phyloP scores from a whole-genome alignment of 2,797 vertebrate species.

The Alcedo quadribrachys region DNA sequence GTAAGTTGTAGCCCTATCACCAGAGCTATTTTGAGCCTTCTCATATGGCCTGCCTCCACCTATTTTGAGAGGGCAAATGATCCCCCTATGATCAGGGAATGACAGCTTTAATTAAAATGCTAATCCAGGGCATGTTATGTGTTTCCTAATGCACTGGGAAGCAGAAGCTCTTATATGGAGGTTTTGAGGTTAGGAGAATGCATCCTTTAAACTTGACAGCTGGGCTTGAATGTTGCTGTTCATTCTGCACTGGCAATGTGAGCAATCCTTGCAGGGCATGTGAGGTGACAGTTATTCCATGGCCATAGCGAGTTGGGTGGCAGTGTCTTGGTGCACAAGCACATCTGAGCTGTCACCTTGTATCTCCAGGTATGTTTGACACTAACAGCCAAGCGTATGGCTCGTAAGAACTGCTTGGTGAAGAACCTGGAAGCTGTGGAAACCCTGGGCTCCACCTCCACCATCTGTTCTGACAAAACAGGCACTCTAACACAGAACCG shows the following conservation, averaged over 20 bases:
- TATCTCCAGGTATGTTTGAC: slow-evolving; percentile 90
- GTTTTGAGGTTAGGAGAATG: neutral
- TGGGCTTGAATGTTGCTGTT: neutral
- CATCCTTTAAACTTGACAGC: neutral
- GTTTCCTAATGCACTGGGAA: neutral
- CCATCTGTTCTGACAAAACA: slow-evolving; percentile 90
- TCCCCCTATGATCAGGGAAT: neutral
- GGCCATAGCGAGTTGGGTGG: neutral
- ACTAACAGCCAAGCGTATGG: slow-evolving; percentile 97
- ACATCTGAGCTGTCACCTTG: neutral
- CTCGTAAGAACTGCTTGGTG: slow-evolving; percentile 95
- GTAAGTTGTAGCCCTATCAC: neutral
- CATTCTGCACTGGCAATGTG: neutral
- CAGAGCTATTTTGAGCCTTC: neutral
- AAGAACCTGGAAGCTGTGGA: slow-evolving; percentile 97
- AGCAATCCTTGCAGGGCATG: neutral
- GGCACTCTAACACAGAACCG: slow-evolving; percentile 90
- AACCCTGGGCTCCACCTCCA: slow-evolving; percentile 91
- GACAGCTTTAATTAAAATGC: neutral
- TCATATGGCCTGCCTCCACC: neutral
- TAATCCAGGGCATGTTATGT: neutral
- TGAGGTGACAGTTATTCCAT: neutral
- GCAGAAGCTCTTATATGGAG: neutral
- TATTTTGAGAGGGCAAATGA: neutral
- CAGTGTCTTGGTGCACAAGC: neutral